These are phyloP conservation scores for Pollenia labialis DNA, from an alignment of 2,888 invertebrate genomes.

Conservation along the genomic window DNA sequence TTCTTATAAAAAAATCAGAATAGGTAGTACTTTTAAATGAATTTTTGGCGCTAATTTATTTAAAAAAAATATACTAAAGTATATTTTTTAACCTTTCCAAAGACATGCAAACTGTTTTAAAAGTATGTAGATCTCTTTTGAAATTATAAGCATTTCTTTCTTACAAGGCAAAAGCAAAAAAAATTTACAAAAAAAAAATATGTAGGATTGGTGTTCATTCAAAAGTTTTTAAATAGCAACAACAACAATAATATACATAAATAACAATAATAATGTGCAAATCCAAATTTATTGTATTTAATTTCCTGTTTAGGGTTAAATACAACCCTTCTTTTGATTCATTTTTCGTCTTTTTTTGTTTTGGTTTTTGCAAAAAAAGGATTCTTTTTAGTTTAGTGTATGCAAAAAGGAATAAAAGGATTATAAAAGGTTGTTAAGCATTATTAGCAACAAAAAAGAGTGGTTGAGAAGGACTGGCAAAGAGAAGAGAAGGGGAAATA, in stretches of 20 bases:
- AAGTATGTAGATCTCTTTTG: background rate
- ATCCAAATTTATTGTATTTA: slow-evolving; percentile 57
- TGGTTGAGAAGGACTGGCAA: background rate
- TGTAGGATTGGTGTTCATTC: background rate
- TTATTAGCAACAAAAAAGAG: slow-evolving; percentile 4
- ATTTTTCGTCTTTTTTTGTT: slow-evolving; percentile 1
- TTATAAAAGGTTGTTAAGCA: slow-evolving; percentile 42
- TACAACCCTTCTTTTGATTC: slow-evolving; percentile 49
- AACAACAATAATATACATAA: slow-evolving; percentile 27
- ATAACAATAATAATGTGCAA: slow-evolving; percentile 55
- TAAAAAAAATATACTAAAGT: slow-evolving; percentile 10
- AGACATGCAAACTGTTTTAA: slow-evolving; percentile 48
- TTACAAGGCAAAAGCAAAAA: background rate
- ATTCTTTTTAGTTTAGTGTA: slow-evolving; percentile 2
- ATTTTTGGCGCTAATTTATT: slow-evolving; percentile 62
- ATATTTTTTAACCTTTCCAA: slow-evolving; percentile 7
- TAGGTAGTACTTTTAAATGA: background rate
- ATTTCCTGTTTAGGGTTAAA: slow-evolving; percentile 68
- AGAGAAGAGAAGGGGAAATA: background rate
- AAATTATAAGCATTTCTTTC: no score
- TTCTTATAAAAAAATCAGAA: background rate
- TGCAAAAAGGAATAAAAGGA: slow-evolving; percentile 43
- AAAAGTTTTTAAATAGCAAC: slow-evolving; percentile 23
- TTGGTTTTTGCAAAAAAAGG: background rate
- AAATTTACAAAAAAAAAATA: background rate